phyloP scores from a whole-genome alignment of 2,113 vertebrate genomes.

The Ailurus styani region DNA sequence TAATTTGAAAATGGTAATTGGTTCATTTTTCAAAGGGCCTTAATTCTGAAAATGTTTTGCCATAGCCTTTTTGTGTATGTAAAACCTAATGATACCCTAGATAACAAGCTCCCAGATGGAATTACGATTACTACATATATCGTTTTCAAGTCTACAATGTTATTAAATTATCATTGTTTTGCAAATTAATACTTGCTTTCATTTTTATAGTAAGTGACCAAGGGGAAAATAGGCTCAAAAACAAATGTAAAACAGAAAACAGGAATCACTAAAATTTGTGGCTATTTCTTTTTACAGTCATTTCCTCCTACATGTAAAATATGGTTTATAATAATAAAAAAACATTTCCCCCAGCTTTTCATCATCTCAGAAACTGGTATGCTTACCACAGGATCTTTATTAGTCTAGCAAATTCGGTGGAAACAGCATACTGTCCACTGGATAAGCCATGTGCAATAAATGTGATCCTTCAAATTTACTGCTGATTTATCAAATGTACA shows the following conservation, averaged over 20 bases:
- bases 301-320: slow-evolving; percentile 4
- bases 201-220: slow-evolving; percentile 32
- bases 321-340: background rate
- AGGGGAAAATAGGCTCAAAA: background rate
- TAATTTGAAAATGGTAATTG: slow-evolving; percentile 58
- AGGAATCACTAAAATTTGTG: slow-evolving; percentile 1
- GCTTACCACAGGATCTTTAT: slow-evolving; percentile 33
- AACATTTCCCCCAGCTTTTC: background rate
- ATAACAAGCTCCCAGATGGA: slow-evolving; percentile 42
- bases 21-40: slow-evolving; percentile 47
- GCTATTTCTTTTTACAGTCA: background rate
- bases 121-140: slow-evolving; percentile 32
- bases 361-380: slow-evolving; percentile 19
- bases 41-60: slow-evolving; percentile 50
- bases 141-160: background rate
- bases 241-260: slow-evolving; percentile 12
- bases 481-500: slow-evolving; percentile 29
- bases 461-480: background rate
- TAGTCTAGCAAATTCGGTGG: slow-evolving; percentile 44
- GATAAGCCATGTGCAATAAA: background rate
- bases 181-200: slow-evolving; percentile 51
- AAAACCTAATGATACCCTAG: slow-evolving; percentile 43
- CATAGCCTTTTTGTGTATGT: slow-evolving; percentile 28
- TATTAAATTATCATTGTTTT: slow-evolving; percentile 51
- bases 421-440: background rate